A percentile compares a stretch with the other conserved stretches of the same genome.
phyloP scores from a whole-genome alignment of 1,140 invertebrate genomes.

The Hermatobates lingyangjiaoensis region DNA sequence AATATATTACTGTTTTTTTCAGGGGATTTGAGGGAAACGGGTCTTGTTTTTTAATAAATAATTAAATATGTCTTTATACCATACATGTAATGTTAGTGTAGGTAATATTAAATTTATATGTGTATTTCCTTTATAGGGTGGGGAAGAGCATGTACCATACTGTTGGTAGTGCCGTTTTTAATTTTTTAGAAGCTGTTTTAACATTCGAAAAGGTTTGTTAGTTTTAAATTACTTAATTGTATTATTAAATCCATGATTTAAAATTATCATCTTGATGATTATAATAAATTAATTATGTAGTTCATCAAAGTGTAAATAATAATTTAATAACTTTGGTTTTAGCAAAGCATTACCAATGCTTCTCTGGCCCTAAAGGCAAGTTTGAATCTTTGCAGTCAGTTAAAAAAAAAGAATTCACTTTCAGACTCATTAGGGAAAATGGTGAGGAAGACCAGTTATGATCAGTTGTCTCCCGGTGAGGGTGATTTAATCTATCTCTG shows the following conservation, averaged over 20 bases:
- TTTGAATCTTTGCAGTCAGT: constrained; percentile 52
- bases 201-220: constrained; percentile 64
- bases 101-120: not conserved
- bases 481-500: too few relatives aligned
- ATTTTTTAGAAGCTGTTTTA: constrained; percentile 79
- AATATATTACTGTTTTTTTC: too few relatives aligned
- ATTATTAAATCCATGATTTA: too few relatives aligned
- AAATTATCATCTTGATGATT: not conserved
- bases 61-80: not conserved
- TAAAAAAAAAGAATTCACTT: constrained; percentile 48
- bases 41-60: not conserved
- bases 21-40: not conserved
- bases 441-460: constrained; percentile 57
- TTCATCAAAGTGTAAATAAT: too few relatives aligned
- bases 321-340: too few relatives aligned
- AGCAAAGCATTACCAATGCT: constrained; percentile 53
- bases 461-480: constrained; percentile 47
- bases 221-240: constrained; percentile 9
- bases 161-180: constrained; percentile 70
- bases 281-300: too few relatives aligned
- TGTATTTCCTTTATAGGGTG: constrained; percentile 35
- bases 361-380: constrained; percentile 50
- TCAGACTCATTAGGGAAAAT: constrained; percentile 63
- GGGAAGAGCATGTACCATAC: constrained; percentile 79
- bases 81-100: not conserved